A percentile compares a stretch with the other conserved stretches of the same genome.
Conservation (phyloP, 2,113 vertebrate species). For the Aphelocoma coerulescens region DNA sequence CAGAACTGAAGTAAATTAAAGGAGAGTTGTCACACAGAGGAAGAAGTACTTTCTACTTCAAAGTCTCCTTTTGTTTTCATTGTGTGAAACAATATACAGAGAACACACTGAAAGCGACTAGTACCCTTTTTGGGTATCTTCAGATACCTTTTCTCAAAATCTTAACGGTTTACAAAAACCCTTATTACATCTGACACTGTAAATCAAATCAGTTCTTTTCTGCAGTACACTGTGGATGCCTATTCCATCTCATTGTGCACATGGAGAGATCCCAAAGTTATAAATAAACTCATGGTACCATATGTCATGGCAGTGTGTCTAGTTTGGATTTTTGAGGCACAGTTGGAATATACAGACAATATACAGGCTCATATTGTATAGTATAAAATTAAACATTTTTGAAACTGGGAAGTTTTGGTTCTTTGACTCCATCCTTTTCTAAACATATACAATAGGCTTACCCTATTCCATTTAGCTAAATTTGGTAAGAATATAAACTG, state of each 20-base stretch:
- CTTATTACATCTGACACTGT: neutral
- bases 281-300: neutral
- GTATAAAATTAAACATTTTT: neutral
- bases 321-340: neutral
- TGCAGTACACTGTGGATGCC: fast-evolving
- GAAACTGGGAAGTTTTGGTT: neutral
- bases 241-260: neutral
- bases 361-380: neutral
- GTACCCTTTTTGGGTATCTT: neutral
- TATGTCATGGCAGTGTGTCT: neutral
- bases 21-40: neutral
- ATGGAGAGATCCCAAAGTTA: neutral
- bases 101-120: neutral
- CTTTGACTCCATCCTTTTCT: neutral
- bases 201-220: neutral
- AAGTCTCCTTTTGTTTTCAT: neutral
- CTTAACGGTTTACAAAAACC: neutral
- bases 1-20: neutral
- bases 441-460: neutral
- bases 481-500: neutral
- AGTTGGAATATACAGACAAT: neutral
- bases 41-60: neutral
- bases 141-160: neutral
- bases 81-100: neutral
- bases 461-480: neutral